A percentile compares a stretch with the other conserved stretches of the same genome.
Evolutionary conservation across 2,113 vertebrate genomes (phyloP).

Genomic region (Triplophysa tibetana): DNA sequence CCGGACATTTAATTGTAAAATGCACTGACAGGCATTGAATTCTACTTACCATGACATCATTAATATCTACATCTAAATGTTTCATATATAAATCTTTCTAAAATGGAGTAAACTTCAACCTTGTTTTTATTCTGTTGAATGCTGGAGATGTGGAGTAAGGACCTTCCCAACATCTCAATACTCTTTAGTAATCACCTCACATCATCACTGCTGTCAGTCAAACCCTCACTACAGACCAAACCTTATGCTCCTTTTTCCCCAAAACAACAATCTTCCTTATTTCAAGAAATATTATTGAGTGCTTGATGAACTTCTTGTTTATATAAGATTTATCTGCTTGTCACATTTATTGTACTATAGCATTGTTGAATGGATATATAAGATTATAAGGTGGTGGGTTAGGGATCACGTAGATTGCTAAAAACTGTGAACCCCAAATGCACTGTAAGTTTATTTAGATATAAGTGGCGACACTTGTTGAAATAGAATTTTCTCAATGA

Average conservation of each 20-base stretch:
- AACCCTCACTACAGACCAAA: not conserved
- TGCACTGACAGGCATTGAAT: too few relatives aligned
- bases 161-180: not conserved
- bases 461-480: not conserved
- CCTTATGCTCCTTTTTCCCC: not conserved
- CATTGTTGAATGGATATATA: too few relatives aligned
- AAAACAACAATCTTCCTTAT: constrained; percentile 3
- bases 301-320: too few relatives aligned
- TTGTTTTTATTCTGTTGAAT: constrained; percentile 7
- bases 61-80: not conserved
- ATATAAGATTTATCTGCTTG: too few relatives aligned
- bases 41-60: not conserved
- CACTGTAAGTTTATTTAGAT: too few relatives aligned
- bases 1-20: not conserved
- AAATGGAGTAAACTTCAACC: not conserved
- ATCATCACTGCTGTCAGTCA: constrained; percentile 20
- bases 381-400: too few relatives aligned
- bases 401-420: not conserved
- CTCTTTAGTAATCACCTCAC: not conserved
- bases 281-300: not conserved
- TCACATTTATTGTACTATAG: too few relatives aligned
- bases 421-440: not conserved
- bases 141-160: not conserved
- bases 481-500: not conserved
- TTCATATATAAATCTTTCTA: not conserved